A percentile compares a stretch with the other conserved stretches of the same genome.
These are phyloP conservation scores for Bellardia pandia DNA, from an alignment of 2,888 invertebrate genomes.

Conservation along the genomic window DNA sequence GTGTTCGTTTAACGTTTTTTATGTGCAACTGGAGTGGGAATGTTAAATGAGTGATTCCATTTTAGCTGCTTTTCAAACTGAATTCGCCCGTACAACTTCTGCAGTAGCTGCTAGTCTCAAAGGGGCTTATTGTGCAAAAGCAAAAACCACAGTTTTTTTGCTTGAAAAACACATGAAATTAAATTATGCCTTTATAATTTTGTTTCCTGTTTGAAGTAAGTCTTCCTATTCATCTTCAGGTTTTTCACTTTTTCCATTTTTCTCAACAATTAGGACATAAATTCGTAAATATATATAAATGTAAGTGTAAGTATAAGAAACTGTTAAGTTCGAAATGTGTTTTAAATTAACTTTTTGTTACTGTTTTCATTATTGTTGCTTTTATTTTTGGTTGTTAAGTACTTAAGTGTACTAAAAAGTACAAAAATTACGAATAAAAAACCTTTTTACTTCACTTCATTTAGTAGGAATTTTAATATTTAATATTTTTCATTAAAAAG, in stretches of 20 bases:
- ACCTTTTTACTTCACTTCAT: conserved; percentile 44
- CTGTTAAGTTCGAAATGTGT: conserved; percentile 58
- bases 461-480: conserved; percentile 53
- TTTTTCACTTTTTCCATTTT: conserved; percentile 23
- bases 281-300: conserved; percentile 8
- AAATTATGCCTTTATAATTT: conserved; percentile 66
- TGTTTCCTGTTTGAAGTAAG: conserved; percentile 41
- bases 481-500: conserved; percentile 35
- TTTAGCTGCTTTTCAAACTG: conserved; percentile 54
- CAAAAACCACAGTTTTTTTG: conserved; percentile 15
- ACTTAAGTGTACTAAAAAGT: conserved; percentile 47
- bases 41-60: conserved; percentile 64
- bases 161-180: conserved; percentile 60
- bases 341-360: conserved; percentile 66
- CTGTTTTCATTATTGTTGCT: neutral
- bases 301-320: neutral
- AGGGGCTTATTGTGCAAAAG: conserved; percentile 41
- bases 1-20: conserved; percentile 48
- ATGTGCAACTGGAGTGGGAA: conserved; percentile 47
- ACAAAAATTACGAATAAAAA: conserved; percentile 36
- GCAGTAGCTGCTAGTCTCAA: conserved; percentile 54
- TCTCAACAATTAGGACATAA: conserved; percentile 58
- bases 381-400: conserved; percentile 36
- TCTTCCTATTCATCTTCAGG: neutral
- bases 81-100: conserved; percentile 23